Conservation (phyloP, 2,797 vertebrate species). For the Eupleurogrammus muticus region DNA sequence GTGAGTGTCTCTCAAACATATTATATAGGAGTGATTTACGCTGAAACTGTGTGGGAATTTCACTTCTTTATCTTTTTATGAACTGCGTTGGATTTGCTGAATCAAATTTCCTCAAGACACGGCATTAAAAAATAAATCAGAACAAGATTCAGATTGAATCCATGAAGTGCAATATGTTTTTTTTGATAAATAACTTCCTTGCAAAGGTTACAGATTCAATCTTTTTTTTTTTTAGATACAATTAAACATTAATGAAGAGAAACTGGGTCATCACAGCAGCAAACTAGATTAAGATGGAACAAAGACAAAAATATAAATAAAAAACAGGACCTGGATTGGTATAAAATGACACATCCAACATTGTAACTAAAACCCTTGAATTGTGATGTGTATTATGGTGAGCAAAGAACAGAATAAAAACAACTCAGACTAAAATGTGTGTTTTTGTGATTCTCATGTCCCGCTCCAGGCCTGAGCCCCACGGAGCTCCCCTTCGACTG, state of each 20-base stretch:
- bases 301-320: neutral
- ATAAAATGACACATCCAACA: neutral
- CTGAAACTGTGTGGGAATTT: neutral
- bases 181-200: neutral
- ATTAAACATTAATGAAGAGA: neutral
- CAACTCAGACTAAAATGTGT: neutral
- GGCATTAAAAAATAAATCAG: neutral
- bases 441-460: neutral
- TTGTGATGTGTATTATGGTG: neutral
- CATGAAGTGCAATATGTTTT: neutral
- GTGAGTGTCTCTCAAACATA: slow-evolving; percentile 77
- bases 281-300: neutral
- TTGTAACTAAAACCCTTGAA: neutral
- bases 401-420: neutral
- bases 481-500: slow-evolving; percentile 98
- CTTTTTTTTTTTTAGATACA: neutral
- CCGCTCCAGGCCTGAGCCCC: slow-evolving; percentile 91
- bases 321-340: neutral
- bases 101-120: slow-evolving; percentile 1
- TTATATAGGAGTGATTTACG: slow-evolving; percentile 9
- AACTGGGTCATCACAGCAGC: neutral
- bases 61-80: neutral
- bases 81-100: slow-evolving; percentile 8
- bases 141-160: slow-evolving; percentile 2
- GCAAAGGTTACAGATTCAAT: neutral